Percentiles rank a stretch among this genome's conserved stretches.
phyloP scores from a whole-genome alignment of 2,113 vertebrate species.

The Tricholaema leucomelas region DNA sequence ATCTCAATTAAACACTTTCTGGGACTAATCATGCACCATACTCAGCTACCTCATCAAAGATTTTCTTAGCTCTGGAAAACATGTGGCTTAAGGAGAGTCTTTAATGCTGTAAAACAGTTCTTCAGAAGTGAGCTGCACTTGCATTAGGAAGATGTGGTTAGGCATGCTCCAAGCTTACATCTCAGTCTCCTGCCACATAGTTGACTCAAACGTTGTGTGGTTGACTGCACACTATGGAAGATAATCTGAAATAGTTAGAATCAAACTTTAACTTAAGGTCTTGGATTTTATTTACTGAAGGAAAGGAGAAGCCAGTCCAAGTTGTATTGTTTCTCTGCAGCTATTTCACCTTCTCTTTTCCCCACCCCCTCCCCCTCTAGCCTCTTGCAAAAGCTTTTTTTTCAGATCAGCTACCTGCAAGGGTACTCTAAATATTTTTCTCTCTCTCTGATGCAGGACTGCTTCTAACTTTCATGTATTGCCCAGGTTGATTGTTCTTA shows the following conservation, averaged over 20 bases:
- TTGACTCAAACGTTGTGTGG: neutral
- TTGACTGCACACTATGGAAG: neutral
- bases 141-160: neutral
- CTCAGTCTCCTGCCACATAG: neutral
- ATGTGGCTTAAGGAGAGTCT: neutral
- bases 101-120: neutral
- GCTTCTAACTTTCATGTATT: neutral
- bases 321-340: neutral
- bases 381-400: neutral
- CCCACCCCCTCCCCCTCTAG: too few species aligned
- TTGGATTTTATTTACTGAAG: neutral
- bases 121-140: neutral
- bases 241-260: neutral
- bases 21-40: neutral
- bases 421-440: neutral
- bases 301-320: neutral
- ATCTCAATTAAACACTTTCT: neutral
- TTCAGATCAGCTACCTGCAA: neutral
- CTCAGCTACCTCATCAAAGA: neutral
- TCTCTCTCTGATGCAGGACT: neutral
- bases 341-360: neutral
- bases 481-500: neutral
- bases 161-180: neutral
- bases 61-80: neutral
- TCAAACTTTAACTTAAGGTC: neutral